A percentile compares a stretch with the other conserved stretches of the same genome.
Evolutionary conservation across 1,140 invertebrate species (phyloP).

Genomic region (Eupristina koningsbergeri): DNA sequence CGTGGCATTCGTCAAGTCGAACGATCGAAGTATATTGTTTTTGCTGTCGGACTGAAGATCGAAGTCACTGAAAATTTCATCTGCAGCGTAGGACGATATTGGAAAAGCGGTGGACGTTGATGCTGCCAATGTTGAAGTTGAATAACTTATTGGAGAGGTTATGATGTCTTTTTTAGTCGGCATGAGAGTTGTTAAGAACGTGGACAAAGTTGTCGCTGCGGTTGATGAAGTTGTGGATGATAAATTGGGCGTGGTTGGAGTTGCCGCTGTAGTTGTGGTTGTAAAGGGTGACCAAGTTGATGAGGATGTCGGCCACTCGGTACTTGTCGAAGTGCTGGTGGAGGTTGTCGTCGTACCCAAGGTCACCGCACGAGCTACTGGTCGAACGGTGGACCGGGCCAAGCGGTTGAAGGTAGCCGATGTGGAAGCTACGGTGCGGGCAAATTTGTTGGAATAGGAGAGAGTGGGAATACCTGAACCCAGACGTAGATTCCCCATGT

Average conservation of each 20-base stretch:
- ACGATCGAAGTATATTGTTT: slow-evolving; percentile 49
- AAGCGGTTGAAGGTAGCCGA: slow-evolving; percentile 63
- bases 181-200: slow-evolving; percentile 59
- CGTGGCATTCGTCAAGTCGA: slow-evolving; percentile 21
- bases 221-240: slow-evolving; percentile 54
- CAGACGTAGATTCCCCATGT: slow-evolving; percentile 63
- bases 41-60: slow-evolving; percentile 56
- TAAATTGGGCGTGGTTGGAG: slow-evolving; percentile 62
- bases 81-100: slow-evolving; percentile 69
- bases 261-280: slow-evolving; percentile 49
- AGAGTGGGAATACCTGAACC: slow-evolving; percentile 51
- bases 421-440: slow-evolving; percentile 58
- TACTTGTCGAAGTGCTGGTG: slow-evolving; percentile 66
- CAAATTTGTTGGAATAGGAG: slow-evolving; percentile 52
- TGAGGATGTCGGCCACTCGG: slow-evolving; percentile 54
- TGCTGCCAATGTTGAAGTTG: slow-evolving; percentile 70
- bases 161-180: slow-evolving; percentile 54
- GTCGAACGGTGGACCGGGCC: slow-evolving; percentile 66
- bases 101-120: slow-evolving; percentile 62
- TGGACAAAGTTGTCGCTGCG: slow-evolving; percentile 62
- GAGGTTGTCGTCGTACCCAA: slow-evolving; percentile 54
- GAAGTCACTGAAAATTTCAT: slow-evolving; percentile 56
- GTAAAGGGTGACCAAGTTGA: slow-evolving; percentile 35
- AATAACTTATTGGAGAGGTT: slow-evolving; percentile 65
- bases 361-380: slow-evolving; percentile 66